A percentile compares a stretch with the other conserved stretches of the same genome.
phyloP scores from a whole-genome alignment of 2,797 vertebrate species.

The Falco rusticolus region DNA sequence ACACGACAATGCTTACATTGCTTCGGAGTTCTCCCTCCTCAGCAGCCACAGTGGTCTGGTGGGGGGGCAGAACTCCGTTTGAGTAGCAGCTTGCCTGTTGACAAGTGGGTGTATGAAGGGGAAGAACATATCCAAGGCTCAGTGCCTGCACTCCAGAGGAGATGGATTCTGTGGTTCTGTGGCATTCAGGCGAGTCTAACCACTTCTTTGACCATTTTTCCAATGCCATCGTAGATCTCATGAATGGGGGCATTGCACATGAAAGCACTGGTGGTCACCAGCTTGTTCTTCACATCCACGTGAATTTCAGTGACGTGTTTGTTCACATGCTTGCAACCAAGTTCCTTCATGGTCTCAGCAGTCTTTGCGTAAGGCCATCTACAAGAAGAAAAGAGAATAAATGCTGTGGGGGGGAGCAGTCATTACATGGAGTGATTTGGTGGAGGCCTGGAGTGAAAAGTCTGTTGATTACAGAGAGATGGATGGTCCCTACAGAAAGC shows the following conservation, averaged over 20 bases:
- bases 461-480: neutral
- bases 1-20: accelerated
- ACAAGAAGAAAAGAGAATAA: neutral
- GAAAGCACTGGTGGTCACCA: constrained; percentile 86
- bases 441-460: neutral
- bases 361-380: constrained; percentile 86
- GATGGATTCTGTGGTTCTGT: neutral
- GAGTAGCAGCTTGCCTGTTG: neutral
- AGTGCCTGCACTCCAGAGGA: neutral
- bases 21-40: neutral
- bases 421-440: neutral
- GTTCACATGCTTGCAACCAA: constrained; percentile 86
- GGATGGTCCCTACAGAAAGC: neutral
- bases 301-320: constrained; percentile 82
- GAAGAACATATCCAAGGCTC: accelerated
- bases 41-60: neutral
- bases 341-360: constrained; percentile 74
- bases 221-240: constrained; percentile 84
- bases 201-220: constrained; percentile 82
- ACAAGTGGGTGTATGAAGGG: neutral
- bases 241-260: constrained; percentile 88
- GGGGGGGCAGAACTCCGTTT: accelerated
- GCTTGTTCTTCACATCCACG: constrained; percentile 83
- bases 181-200: constrained; percentile 78
- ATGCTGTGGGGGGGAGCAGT: neutral